Conservation (phyloP, 1,140 invertebrate genomes). For the Dufourea novaeangliae region DNA sequence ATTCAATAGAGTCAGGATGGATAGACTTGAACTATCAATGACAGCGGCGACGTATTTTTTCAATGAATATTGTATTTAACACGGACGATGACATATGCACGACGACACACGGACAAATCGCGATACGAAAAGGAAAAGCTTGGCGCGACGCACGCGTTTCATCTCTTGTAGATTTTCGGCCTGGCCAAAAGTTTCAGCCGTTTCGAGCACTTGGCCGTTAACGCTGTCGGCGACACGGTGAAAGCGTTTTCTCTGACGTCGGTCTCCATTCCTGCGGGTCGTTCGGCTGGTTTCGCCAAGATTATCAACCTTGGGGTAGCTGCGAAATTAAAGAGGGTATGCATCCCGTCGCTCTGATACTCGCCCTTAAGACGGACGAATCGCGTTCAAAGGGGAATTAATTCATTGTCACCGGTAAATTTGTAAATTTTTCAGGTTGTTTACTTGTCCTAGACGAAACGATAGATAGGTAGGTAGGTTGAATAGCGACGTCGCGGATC, state of each 20-base stretch:
- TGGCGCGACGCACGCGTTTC: no score
- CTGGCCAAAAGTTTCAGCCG: slow-evolving; percentile 68
- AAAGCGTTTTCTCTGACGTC: slow-evolving; percentile 75
- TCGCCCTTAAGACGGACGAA: slow-evolving; percentile 14
- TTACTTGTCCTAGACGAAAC: no score
- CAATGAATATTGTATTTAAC: no score
- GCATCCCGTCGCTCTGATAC: slow-evolving; percentile 27
- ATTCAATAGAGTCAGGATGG: background rate
- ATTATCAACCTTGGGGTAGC: slow-evolving; percentile 61
- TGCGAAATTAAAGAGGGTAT: slow-evolving; percentile 60
- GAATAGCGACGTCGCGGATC: background rate
- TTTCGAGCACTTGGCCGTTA: slow-evolving; percentile 69
- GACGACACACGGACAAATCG: background rate
- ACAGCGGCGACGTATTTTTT: background rate
- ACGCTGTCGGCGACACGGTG: slow-evolving; percentile 68
- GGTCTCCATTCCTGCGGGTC: slow-evolving; percentile 71
- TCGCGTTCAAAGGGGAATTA: slow-evolving; percentile 19
- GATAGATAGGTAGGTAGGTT: no score
- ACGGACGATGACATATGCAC: background rate
- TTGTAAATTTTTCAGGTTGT: no score
- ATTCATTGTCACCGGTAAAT: no score
- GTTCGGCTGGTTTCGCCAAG: slow-evolving; percentile 64
- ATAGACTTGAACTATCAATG: background rate
- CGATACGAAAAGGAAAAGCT: no score
- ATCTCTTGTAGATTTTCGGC: slow-evolving; percentile 60